Conservation (phyloP, 2,888 invertebrate genomes). For the Limnephilus lunatus region DNA sequence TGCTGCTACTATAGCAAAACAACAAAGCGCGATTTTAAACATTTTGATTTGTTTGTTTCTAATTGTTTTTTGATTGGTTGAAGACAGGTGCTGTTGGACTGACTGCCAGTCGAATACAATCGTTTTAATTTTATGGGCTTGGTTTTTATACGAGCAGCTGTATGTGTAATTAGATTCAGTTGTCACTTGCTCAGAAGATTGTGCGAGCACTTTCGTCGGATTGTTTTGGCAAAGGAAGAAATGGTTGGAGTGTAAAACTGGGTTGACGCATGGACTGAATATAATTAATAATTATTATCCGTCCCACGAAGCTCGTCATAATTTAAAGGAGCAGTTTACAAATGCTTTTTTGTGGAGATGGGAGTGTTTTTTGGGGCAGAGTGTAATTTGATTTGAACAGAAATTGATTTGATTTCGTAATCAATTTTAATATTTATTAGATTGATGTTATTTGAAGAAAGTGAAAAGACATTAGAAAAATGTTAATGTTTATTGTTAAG, state of each 20-base stretch:
- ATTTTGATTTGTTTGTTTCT: slow-evolving; percentile 37
- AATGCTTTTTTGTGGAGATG: not conserved
- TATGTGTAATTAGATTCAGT: slow-evolving; percentile 29
- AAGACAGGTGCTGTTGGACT: slow-evolving; percentile 53
- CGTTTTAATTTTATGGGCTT: slow-evolving; percentile 74
- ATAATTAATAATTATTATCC: slow-evolving; percentile 38
- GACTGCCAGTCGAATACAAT: slow-evolving; percentile 73
- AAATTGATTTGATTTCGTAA: not conserved
- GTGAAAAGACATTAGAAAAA: not conserved
- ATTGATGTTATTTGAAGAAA: not conserved
- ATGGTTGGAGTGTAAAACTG: slow-evolving; percentile 38
- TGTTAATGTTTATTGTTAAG: too few relatives aligned
- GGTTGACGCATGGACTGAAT: slow-evolving; percentile 53
- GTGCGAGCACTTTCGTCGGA: not conserved
- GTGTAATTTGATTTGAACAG: slow-evolving; percentile 21
- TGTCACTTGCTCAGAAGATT: not conserved
- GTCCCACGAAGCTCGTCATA: not conserved
- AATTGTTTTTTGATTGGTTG: slow-evolving; percentile 22
- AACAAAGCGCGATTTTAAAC: slow-evolving; percentile 52
- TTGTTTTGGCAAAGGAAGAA: not conserved
- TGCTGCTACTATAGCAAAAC: slow-evolving; percentile 42
- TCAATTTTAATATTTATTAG: not conserved
- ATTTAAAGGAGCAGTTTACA: not conserved
- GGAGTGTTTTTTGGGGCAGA: not conserved
- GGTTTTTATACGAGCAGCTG: slow-evolving; percentile 74